Conservation (phyloP, 2,113 vertebrate genomes). For the Petroica traversi region DNA sequence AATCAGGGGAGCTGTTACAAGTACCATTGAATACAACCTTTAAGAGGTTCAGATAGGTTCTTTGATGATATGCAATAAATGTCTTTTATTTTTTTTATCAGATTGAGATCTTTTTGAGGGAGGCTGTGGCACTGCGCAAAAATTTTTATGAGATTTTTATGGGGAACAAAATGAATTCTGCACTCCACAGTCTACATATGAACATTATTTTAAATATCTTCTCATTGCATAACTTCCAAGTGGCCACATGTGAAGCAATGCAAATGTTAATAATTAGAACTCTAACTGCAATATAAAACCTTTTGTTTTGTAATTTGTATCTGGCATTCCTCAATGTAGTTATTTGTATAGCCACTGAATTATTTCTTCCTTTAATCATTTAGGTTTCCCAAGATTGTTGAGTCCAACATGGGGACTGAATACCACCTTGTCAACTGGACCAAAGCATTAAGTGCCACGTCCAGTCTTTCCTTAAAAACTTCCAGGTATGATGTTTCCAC, state of each 20-base stretch:
- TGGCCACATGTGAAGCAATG: not conserved
- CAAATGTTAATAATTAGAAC: not conserved
- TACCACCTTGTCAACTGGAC: not conserved
- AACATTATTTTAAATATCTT: not conserved
- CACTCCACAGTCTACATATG: not conserved
- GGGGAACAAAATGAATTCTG: not conserved
- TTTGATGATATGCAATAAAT: not conserved
- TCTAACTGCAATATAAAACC: not conserved
- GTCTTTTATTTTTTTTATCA: not conserved
- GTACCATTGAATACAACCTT: not conserved
- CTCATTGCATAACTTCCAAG: not conserved
- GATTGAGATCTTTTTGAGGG: not conserved
- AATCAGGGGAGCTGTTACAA: not conserved
- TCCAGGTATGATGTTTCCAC: not conserved
- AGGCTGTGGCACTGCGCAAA: not conserved
- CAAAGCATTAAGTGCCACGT: not conserved
- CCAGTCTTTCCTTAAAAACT: not conserved
- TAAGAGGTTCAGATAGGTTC: not conserved
- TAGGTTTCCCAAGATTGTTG: not conserved
- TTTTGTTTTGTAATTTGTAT: not conserved
- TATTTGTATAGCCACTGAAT: not conserved
- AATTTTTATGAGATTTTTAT: not conserved
- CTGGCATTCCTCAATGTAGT: not conserved
- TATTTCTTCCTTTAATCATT: not conserved
- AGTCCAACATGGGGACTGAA: not conserved